Conservation (phyloP, 2,888 invertebrate species). For the Mythimna vitellina region DNA sequence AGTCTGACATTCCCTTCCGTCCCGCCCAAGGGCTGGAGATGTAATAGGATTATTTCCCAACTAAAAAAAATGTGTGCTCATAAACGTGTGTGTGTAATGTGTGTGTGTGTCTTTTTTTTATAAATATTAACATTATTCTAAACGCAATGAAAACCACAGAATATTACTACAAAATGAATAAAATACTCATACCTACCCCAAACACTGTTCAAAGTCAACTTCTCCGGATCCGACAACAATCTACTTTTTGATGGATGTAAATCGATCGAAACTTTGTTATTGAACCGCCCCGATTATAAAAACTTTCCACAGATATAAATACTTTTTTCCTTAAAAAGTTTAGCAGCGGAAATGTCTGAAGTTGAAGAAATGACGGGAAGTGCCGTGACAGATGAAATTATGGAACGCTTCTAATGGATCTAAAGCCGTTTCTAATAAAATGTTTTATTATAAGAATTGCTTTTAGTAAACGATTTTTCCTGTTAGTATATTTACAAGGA, state of each 20-base stretch:
- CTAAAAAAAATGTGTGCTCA: too few species aligned
- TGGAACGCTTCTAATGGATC: constrained; percentile 59
- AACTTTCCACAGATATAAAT: constrained; percentile 61
- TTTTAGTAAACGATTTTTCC: constrained; percentile 14
- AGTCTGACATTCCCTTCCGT: too few species aligned
- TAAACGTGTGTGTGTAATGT: too few species aligned
- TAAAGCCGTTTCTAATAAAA: constrained; percentile 46
- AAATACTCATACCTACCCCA: constrained; percentile 1
- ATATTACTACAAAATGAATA: neutral
- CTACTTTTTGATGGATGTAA: constrained; percentile 74
- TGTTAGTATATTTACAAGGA: neutral
- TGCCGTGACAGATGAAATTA: constrained; percentile 57
- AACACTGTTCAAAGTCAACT: constrained; percentile 48
- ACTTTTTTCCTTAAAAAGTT: constrained; percentile 66
- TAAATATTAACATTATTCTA: too few species aligned
- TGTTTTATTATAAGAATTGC: constrained; percentile 29
- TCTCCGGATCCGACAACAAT: constrained; percentile 68
- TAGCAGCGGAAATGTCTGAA: constrained; percentile 60
- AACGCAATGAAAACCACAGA: too few species aligned
- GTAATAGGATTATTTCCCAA: too few species aligned
- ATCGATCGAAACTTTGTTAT: constrained; percentile 77
- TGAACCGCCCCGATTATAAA: constrained; percentile 69
- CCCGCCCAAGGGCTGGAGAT: too few species aligned
- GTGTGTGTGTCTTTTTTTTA: too few species aligned
- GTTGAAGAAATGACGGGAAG: constrained; percentile 64